Evolutionary conservation across 2,113 vertebrate genomes (phyloP), one percentile per base, ranked within the genome.

Genomic region (Loxodonta africana): DNA sequence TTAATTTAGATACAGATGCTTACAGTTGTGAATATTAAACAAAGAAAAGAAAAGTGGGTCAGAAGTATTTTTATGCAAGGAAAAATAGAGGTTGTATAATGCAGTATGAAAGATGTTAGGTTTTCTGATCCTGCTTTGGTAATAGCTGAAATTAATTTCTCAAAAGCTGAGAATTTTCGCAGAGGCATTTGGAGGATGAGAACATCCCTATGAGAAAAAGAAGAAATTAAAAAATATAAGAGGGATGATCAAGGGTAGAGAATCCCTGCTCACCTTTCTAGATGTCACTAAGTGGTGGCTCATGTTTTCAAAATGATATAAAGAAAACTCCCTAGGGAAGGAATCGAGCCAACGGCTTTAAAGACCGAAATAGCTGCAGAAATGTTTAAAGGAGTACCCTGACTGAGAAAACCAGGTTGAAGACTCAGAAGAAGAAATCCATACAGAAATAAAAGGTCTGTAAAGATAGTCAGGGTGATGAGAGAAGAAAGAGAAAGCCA

Each of bases 101-200:
- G 15, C n/a, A 95, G 76, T 69, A 8, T 88, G 84, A 95, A 95
- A 92, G 33, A 95, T 88, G 65, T 69, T 96, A 96, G 81, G 71
- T 95, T 90, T 97, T 86, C 71, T 92, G 11, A 93, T 69, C 28
- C 51, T 96, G 90, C n/a, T 95, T 87, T 94, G 87, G 33, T 96
- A 97, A 96, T 94, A 96, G 82, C 76, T 95, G 74, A 98, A 97
- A 98, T 97, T 97, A 97, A 97, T 98, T 97, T 97, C 96, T 97
- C 97, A 93, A 96, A 96, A 93, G 81, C 90, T 92, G 48, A 33
- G 33, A 91, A 96, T 94, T 92, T 96, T 97, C 95, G 90, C 90
- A 97, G 95, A 96, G 71, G 37, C 94, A 85, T 96, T 82, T 84
- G 65, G 90, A 97, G 65, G 81, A 83, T 94, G 91, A 97, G 90